phyloP scores from a whole-genome alignment of 2,888 invertebrate species.

The Cheilosia soror region DNA sequence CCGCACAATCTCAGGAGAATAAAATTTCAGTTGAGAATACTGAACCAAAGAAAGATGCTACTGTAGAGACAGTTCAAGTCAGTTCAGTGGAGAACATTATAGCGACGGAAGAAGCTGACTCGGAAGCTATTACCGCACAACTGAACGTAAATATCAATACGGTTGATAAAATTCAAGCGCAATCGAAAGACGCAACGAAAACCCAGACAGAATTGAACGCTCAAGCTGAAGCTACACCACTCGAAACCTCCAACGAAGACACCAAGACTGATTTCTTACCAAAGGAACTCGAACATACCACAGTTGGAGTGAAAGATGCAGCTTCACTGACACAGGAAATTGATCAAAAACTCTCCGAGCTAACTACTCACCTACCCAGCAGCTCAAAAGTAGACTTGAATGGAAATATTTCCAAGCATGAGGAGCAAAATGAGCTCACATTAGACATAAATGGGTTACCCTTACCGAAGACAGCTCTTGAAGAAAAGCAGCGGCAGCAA shows the following conservation, averaged over 20 bases:
- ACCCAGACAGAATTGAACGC: slow-evolving; percentile 9
- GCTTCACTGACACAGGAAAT: slow-evolving; percentile 62
- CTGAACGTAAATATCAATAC: neutral
- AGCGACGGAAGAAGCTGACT: neutral
- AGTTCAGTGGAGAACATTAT: neutral
- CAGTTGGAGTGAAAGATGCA: slow-evolving; percentile 19
- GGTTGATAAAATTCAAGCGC: neutral
- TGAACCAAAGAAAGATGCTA: neutral
- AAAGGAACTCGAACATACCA: slow-evolving; percentile 11
- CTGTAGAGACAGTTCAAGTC: neutral
- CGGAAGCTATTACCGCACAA: neutral
- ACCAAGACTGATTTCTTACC: slow-evolving; percentile 57
- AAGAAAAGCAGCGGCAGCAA: slow-evolving; percentile 81
- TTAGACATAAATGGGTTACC: slow-evolving; percentile 79
- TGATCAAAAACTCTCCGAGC: slow-evolving; percentile 62
- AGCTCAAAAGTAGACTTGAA: slow-evolving; percentile 56
- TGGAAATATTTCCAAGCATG: slow-evolving; percentile 48
- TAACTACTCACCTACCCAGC: slow-evolving; percentile 37
- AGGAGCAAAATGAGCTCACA: neutral
- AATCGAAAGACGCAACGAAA: slow-evolving; percentile 16
- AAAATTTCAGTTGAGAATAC: neutral
- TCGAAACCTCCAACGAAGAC: slow-evolving; percentile 21
- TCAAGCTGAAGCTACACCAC: neutral
- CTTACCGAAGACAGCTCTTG: slow-evolving; percentile 80
- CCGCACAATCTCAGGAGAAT: slow-evolving; percentile 3